Percentiles rank a stretch among this genome's conserved stretches.
Conservation (phyloP, 2,888 invertebrate genomes). For the Trilocha varians region DNA sequence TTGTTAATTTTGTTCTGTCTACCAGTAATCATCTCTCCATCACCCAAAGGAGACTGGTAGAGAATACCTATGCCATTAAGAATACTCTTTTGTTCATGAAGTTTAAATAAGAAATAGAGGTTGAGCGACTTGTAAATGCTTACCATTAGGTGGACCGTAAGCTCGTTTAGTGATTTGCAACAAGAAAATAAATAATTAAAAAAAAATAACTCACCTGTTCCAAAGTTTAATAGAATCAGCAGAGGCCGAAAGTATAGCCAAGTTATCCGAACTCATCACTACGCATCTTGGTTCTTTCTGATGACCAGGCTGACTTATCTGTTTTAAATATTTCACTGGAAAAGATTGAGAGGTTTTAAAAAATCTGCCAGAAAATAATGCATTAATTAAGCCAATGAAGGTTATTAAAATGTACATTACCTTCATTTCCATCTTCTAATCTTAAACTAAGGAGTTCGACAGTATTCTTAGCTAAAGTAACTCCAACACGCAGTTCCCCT, state of each 20-base stretch:
- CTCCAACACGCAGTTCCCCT: conserved; percentile 79
- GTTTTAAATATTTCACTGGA: conserved; percentile 72
- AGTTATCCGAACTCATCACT: conserved; percentile 91
- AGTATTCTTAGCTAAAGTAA: conserved; percentile 81
- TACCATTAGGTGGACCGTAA: background rate
- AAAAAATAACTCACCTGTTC: conserved; percentile 78
- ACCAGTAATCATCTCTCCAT: too few species aligned
- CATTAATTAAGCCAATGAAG: too few species aligned
- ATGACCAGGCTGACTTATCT: conserved; percentile 85
- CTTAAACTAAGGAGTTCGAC: conserved; percentile 79
- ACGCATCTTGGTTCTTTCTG: conserved; percentile 90
- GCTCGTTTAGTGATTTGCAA: background rate
- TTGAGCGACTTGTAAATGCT: background rate
- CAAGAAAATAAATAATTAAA: background rate
- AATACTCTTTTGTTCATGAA: background rate
- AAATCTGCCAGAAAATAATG: too few species aligned
- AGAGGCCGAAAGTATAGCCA: conserved; percentile 89
- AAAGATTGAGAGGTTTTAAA: conserved; percentile 7
- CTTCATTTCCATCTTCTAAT: conserved; percentile 70
- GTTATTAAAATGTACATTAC: conserved; percentile 16
- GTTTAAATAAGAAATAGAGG: background rate
- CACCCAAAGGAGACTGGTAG: too few species aligned
- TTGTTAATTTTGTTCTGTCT: too few species aligned
- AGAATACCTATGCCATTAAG: too few species aligned
- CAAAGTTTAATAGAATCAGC: conserved; percentile 93